Evolutionary conservation across 2,888 invertebrate species (phyloP), one percentile per base, ranked within the genome.

Genomic region (Tenthredo mesomela): DNA sequence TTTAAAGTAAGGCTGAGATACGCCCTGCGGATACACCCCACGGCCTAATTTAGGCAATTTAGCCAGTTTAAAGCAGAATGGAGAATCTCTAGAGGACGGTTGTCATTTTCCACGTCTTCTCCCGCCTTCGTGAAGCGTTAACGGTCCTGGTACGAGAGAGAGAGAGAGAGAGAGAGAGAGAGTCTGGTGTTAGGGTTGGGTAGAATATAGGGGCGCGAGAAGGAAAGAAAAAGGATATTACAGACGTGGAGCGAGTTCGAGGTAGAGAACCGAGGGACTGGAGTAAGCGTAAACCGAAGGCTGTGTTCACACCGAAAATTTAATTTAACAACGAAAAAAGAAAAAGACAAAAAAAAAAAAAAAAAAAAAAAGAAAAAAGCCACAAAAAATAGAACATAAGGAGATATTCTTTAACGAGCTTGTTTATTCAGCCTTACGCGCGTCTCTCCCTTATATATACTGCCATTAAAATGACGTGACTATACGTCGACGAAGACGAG

Each of bases 21-120:
- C 33, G n/a, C 58, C 33, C 85, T 86, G 83, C 80, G 83, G 85
- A 85, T 86, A 85, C 88, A 87, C 87, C 85, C 87, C 85, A 84
- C 85, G 85, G 86, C 84, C 87, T 88, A 86, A 88, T 89, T 89
- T 87, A 86, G 86, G 87, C 87, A 88, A 88, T 89, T 89, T 87
- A 82, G 86, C 85, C 85, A 82, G 80, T 85, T 86, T 83, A 84
- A 80, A 85, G 84, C 84, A 87, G 82, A 86, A 84, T 78, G 86
- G 77, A 67, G 50, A 61, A 75, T 37, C 33, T 84, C 84, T 75
- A 9, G 54, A 67, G 50, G 61, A 85, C 61, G 65, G 58, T 70
- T 84, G 65, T 85, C 78, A 65, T 84, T 82, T 73, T 73, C 85
- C 75, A 67, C 77, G 67, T 82, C 85, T n/a, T 75, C 25, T 40